Evolutionary conservation across 1,140 invertebrate species (phyloP), one percentile per base, ranked within the genome.

Genomic region (Drusus annulatus): DNA sequence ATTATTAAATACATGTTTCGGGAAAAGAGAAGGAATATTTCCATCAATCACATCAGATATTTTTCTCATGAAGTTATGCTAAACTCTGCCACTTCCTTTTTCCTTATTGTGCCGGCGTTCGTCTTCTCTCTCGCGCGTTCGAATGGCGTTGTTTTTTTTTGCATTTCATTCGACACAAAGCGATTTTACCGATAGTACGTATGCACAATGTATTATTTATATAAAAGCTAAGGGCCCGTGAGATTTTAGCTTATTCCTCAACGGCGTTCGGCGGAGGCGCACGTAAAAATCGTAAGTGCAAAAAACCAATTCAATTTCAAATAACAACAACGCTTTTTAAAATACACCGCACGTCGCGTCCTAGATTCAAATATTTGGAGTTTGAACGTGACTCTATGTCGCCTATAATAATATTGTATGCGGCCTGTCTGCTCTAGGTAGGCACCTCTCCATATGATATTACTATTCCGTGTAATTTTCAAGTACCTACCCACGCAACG

Each of bases 61-160:
- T 21, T n/a, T n/a, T 56, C 54, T 17, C 19, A 56, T 17, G n/a
- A 17, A 17, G 19, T 56, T 56, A 17, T 56, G n/a, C 5, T 10
- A 56, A 56, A 56, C 16, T 56, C 5, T 56, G n/a, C 19, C 8
- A 17, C 54, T 56, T 56, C 54, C 10, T 56, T 56, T 56, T 21
- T 56, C 19, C 54, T 17, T 13, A 17, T 21, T 56, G 54, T 56
- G 8, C 23, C 62, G 21, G 6, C 25, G 21, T 25, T 54, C 28
- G 69, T 56, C 51, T 54, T 74, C 69, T 74, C 69, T 74, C 69
- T 74, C 69, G 56, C 69, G 69, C 69, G 54, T 54, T 56, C 45
- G 51, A 73, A 73, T 51, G 52, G 25, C 23, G 19, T 54, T 7
- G 10, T 74, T 74, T 74, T 74, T 74, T 74, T 21, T 51, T 45